Conservation (phyloP, 30 jellyfish, hydroid and myxozoan species). For the Chrysaora quinquecirrha region DNA sequence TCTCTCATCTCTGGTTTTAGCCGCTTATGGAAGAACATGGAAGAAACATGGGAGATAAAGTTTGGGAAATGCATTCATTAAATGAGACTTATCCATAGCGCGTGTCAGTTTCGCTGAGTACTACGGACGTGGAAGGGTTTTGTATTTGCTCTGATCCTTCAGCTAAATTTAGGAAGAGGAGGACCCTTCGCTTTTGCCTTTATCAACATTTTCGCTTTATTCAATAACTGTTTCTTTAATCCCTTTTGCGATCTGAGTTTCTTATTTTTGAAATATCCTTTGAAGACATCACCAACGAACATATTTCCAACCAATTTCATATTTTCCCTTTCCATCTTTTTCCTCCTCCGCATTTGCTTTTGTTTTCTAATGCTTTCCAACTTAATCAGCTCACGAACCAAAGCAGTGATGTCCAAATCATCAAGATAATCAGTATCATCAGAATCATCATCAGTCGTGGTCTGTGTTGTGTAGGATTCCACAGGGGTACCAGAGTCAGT, state of each 20-base stretch:
- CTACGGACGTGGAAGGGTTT: too few relatives aligned
- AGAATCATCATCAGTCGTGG: not conserved
- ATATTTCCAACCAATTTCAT: constrained; percentile 31
- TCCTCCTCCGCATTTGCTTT: constrained; percentile 39
- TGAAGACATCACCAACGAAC: constrained; percentile 50
- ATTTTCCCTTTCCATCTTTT: constrained; percentile 42
- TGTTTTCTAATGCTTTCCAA: constrained; percentile 60
- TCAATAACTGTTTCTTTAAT: constrained; percentile 61
- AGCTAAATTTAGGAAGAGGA: constrained; percentile 70
- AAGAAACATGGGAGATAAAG: too few relatives aligned
- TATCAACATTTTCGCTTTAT: constrained; percentile 8
- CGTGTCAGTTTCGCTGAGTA: too few relatives aligned
- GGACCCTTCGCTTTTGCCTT: constrained; percentile 29
- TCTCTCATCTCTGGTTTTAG: too few relatives aligned
- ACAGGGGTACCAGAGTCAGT: not conserved
- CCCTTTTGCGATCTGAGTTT: constrained; percentile 37
- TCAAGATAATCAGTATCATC: constrained; percentile 60
- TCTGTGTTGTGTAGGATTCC: not conserved
- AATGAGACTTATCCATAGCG: too few relatives aligned
- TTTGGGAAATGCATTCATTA: too few relatives aligned
- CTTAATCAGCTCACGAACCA: constrained; percentile 69
- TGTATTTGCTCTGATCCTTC: too few relatives aligned
- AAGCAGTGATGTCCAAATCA: constrained; percentile 62
- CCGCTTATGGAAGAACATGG: too few relatives aligned
- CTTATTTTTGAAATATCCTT: constrained; percentile 52